A percentile compares a stretch with the other conserved stretches of the same genome.
Evolutionary conservation across 2,888 invertebrate genomes (phyloP).

Genomic region (Tenthredo scrophulariae): DNA sequence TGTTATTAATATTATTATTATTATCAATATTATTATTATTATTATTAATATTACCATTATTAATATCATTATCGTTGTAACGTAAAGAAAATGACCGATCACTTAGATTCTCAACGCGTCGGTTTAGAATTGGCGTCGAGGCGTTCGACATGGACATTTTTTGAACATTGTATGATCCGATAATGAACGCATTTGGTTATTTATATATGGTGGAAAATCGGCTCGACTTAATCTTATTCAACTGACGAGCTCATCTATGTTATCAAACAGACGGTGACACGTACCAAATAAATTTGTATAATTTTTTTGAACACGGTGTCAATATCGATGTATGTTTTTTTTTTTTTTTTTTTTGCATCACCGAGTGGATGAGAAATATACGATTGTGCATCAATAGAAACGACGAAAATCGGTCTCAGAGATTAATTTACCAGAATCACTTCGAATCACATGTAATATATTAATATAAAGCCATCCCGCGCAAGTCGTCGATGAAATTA

Average conservation of each 20-base stretch:
- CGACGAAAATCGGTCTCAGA: background rate
- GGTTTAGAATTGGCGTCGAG: background rate
- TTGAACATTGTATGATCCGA: background rate
- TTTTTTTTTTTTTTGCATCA: background rate
- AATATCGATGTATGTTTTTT: background rate
- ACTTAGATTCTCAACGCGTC: slow-evolving; percentile 25
- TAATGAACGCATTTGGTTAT: background rate
- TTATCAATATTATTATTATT: background rate
- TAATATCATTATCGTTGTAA: background rate
- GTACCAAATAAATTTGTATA: background rate
- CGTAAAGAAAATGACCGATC: background rate
- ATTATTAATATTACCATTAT: background rate
- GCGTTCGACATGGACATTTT: background rate
- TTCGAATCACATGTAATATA: background rate
- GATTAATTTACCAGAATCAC: background rate
- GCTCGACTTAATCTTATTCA: background rate
- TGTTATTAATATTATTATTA: background rate
- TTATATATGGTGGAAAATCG: background rate
- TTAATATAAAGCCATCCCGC: background rate
- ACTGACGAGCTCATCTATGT: background rate
- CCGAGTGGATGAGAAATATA: background rate
- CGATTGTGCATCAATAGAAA: background rate
- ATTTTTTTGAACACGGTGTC: background rate
- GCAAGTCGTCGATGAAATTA: background rate
- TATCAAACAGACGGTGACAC: background rate